Evolutionary conservation across 2,888 invertebrate species (phyloP), one percentile per base, ranked within the genome.

Genomic region (Heliconius aoede): DNA sequence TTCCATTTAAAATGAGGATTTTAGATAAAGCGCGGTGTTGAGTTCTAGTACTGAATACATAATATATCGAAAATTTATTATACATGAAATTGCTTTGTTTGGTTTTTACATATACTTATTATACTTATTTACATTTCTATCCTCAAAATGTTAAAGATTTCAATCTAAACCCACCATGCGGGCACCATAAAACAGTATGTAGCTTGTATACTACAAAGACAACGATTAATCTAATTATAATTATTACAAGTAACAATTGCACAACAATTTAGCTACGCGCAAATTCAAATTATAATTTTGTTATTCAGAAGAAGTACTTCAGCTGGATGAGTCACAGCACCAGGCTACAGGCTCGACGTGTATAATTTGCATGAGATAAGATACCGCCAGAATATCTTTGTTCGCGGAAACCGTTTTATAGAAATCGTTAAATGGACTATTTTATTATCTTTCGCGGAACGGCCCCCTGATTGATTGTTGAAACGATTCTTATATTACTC

Each of bases 341-440:
- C 46, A 46, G 18, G 15, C 46, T 18, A 18, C 46, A 84, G 84
- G 84, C 40, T 83, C 83, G 83, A 69, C 80, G 83, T 71, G 32
- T 69, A 62, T 51, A 75, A 75, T 82, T 83, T 83, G 79, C 80
- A 80, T 80, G 79, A 83, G 84, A 84, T 85, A 83, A 83, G 82
- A 80, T 76, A 76, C 72, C 71, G 73, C 78, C 72, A 78, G 80
- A 82, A 84, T 82, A 84, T 82, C 84, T 82, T 80, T 81, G 81
- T 84, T 84, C 82, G 80, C 73, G 83, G 84, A 83, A 84, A 82
- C 80, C 32, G 62, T 72, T 77, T 77, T 79, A 78, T 79, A 78
- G 76, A 78, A 77, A 80, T 78, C 81, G 74, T 78, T 72, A 76
- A 76, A 72, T 79, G 72, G 62, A 58, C 60, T 74, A 78, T 75